These are phyloP conservation scores for Spodoptera picta DNA, from an alignment of 2,888 invertebrate species.

Conservation along the genomic window DNA sequence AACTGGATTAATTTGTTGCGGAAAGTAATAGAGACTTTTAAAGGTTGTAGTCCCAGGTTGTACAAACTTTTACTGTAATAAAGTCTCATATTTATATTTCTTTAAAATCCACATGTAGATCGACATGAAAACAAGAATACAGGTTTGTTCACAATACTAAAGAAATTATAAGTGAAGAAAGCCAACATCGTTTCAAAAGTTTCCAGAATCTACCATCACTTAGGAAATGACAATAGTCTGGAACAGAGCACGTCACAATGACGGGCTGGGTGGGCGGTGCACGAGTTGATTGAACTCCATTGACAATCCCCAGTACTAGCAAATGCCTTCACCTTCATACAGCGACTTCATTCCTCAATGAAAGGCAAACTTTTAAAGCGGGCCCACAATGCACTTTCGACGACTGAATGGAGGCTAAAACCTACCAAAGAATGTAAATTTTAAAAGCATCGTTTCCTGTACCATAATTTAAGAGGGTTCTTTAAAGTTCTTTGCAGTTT, in stretches of 20 bases:
- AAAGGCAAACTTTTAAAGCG: constrained; percentile 65
- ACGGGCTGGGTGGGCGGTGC: constrained; percentile 79
- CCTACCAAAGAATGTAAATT: constrained; percentile 68
- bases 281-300: constrained; percentile 84
- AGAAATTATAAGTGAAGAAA: not conserved
- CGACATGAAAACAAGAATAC: too few relatives aligned
- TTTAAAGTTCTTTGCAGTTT: constrained; percentile 61
- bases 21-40: not conserved
- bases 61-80: too few relatives aligned
- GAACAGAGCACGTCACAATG: constrained; percentile 77
- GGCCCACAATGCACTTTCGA: constrained; percentile 68
- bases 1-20: constrained; percentile 1
- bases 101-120: too few relatives aligned
- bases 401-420: constrained; percentile 68
- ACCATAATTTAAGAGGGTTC: constrained; percentile 62
- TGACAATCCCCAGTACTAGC: constrained; percentile 80
- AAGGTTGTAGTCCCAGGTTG: too few relatives aligned
- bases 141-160: too few relatives aligned
- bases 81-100: too few relatives aligned
- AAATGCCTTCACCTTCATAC: constrained; percentile 68
- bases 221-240: constrained; percentile 78
- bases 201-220: constrained; percentile 40
- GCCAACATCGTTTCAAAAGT: constrained; percentile 11
- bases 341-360: constrained; percentile 59
- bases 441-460: constrained; percentile 66